phyloP scores from a whole-genome alignment of 2,888 invertebrate species.

The Noctua pronuba region DNA sequence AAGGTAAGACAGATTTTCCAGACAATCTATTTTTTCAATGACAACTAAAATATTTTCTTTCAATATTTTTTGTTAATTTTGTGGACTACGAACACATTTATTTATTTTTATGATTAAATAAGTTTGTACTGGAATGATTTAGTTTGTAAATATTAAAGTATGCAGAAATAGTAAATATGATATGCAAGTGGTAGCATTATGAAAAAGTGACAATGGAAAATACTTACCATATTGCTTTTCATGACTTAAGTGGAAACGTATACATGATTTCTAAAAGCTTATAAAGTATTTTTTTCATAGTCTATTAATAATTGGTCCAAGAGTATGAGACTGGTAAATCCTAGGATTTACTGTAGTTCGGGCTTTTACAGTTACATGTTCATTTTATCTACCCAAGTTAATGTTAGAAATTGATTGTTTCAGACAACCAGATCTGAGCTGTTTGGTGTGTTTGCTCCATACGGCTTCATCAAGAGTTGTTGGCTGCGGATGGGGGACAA shows the following conservation, averaged over 20 bases:
- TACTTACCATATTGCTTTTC: too few relatives aligned
- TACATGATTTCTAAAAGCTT: background rate
- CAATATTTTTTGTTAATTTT: background rate
- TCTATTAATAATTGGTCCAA: background rate
- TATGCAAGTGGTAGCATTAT: background rate
- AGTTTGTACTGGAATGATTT: background rate
- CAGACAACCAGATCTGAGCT: constrained; percentile 90
- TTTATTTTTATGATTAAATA: background rate
- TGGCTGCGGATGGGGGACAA: constrained; percentile 87
- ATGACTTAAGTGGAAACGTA: background rate
- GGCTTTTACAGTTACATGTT: background rate
- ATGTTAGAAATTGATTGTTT: constrained; percentile 62
- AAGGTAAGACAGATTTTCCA: constrained; percentile 80
- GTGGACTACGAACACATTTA: background rate
- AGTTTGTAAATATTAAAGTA: background rate
- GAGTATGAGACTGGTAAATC: background rate
- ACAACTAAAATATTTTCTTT: background rate
- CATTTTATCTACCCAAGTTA: background rate
- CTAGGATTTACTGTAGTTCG: background rate
- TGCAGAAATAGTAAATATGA: background rate
- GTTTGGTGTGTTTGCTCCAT: constrained; percentile 88
- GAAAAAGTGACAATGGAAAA: background rate
- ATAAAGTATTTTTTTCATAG: background rate
- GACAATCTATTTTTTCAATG: background rate
- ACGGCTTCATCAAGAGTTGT: constrained; percentile 90